Base-by-base conservation (phyloP, 2,113 vertebrate genomes). In the Rutilus rutilus region DNA sequence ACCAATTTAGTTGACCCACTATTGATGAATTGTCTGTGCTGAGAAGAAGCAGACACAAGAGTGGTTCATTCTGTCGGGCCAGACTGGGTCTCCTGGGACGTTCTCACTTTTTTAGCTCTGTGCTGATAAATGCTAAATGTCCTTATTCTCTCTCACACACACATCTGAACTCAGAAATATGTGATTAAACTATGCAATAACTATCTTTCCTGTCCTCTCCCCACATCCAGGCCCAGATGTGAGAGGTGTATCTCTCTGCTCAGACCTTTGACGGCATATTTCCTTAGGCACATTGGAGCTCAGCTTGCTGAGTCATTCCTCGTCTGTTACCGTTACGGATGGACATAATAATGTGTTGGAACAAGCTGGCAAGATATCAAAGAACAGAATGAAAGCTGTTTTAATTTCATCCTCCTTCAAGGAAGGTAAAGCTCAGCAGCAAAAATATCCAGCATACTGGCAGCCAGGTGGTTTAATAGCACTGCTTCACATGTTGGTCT, bases 321-420 rank as follows among this genome's bases (percentile, higher is more conserved):
- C 11, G 42, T 27, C 60, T n/a, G 54, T 33, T 54, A 45, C 33
- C 23, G 71, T 78, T 85, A 86, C 6, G 52, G 65, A 73, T 67
- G 75, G 42, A 84, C 30, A 75, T 86, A 65, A 74, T 65, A 88
- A 84, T 62, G 64, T 69, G 52, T 79, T 82, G 78, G 79, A 75
- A 25, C 76, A 74, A 27, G 25, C 23, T 81, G 67, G 67, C 65
- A 21, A 80, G 30, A 74, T 39, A 84, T 84, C 65, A 80, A 54
- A 75, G 33, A 52, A 50, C 69, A 64, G 69, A 84, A 86, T 75
- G 57, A 84, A 86, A 79, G 59, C 87, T 50, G 69, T 60, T 69
- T 69, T 77, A 60, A 86, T 77, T 85, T 67, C 50, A 64, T 73
- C 39, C 25, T 78, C 82, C 39, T 42, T 85, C 60, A 76, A 50